These are phyloP conservation scores for Cheilosia vernalis DNA, from an alignment of 2,888 invertebrate species.

Conservation along the genomic window DNA sequence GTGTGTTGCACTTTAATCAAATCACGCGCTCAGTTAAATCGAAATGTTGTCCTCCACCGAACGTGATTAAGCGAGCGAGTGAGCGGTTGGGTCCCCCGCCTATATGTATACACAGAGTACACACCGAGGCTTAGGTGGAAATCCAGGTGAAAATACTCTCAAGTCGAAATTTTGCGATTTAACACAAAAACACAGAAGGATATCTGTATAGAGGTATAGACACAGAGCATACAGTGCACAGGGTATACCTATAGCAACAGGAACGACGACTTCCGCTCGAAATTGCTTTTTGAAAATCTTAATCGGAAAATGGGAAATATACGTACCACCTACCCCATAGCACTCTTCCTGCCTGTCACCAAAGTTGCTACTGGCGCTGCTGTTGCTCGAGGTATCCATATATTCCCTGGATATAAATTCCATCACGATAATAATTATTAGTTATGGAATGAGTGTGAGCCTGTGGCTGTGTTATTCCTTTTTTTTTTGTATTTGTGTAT, in stretches of 20 bases:
- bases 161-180: conserved; percentile 72
- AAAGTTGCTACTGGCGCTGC: conserved; percentile 17
- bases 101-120: background rate
- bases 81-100: background rate
- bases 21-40: conserved; percentile 75
- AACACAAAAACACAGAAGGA: conserved; percentile 43
- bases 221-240: conserved; percentile 6
- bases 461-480: conserved; percentile 32
- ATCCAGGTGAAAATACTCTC: conserved; percentile 38
- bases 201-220: background rate
- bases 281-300: conserved; percentile 73
- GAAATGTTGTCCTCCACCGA: conserved; percentile 64
- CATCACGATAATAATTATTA: conserved; percentile 74
- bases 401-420: conserved; percentile 50
- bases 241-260: conserved; percentile 36
- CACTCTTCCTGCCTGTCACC: conserved; percentile 14
- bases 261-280: conserved; percentile 62
- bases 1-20: conserved; percentile 75
- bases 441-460: conserved; percentile 47
- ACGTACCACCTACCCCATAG: conserved; percentile 49
- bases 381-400: background rate
- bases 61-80: conserved; percentile 19
- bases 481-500: conserved; percentile 9
- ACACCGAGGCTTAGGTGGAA: conserved; percentile 46
- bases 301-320: conserved; percentile 69